phyloP scores from a whole-genome alignment of 2,888 invertebrate genomes.

The Mesorhabditis spiculigera region DNA sequence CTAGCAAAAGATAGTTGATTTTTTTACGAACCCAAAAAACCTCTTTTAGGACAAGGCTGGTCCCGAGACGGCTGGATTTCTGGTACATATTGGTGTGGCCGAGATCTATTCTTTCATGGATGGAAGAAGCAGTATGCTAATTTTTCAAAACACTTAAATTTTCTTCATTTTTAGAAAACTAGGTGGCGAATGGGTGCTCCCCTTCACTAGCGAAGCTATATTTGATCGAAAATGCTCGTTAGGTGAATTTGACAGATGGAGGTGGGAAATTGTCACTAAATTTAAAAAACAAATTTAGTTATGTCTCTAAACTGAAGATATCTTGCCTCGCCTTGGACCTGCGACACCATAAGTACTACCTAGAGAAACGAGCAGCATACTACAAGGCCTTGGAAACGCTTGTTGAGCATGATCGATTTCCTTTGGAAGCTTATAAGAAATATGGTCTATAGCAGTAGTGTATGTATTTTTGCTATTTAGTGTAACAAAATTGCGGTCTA shows the following conservation, averaged over 20 bases:
- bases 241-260: slow-evolving; percentile 4
- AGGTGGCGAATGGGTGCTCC: slow-evolving; percentile 1
- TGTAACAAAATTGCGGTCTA: too few relatives aligned
- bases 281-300: background rate
- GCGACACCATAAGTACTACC: background rate
- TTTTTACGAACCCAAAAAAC: too few relatives aligned
- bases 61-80: background rate
- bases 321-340: background rate
- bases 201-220: background rate
- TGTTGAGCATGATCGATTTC: background rate
- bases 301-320: background rate
- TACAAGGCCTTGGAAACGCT: background rate
- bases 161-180: background rate
- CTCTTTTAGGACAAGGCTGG: background rate
- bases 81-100: background rate
- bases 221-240: background rate
- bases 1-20: background rate
- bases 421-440: background rate
- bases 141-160: too few relatives aligned
- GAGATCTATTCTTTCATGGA: background rate
- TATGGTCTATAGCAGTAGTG: background rate
- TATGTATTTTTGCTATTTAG: too few relatives aligned
- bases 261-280: too few relatives aligned
- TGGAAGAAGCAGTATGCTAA: background rate
- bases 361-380: background rate